Conservation (phyloP, 1,140 invertebrate species). For the Diorhabda elongata region DNA sequence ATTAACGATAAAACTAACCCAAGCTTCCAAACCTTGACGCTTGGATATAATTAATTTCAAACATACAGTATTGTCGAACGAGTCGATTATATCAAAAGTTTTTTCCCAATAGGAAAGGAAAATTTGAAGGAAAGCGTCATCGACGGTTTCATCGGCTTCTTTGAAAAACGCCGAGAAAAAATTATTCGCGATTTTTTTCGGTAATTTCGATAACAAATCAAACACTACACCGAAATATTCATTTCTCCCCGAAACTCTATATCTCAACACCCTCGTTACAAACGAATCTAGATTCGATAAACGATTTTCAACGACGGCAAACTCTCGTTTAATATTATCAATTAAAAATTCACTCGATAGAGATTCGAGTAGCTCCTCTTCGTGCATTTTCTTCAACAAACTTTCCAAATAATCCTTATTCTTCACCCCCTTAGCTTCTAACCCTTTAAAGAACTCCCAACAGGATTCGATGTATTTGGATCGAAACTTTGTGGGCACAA, state of each 20-base stretch:
- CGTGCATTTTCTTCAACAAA: neutral
- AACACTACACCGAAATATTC: constrained; percentile 7
- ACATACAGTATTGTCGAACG: constrained; percentile 4
- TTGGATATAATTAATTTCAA: constrained; percentile 1
- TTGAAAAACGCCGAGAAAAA: constrained; percentile 4
- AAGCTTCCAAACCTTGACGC: neutral
- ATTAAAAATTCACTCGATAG: neutral
- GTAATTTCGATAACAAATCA: neutral
- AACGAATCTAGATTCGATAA: neutral
- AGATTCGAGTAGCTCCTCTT: neutral
- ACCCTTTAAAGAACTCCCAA: constrained; percentile 16
- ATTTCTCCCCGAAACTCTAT: neutral
- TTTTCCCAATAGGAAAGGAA: constrained; percentile 6
- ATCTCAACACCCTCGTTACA: neutral
- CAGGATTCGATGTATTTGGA: constrained; percentile 9
- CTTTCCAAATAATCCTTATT: neutral
- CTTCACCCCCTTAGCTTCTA: neutral
- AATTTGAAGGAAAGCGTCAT: neutral
- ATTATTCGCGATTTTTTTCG: neutral
- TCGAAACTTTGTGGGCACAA: constrained; percentile 17
- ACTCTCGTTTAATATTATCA: constrained; percentile 5
- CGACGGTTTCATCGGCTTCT: too few relatives aligned
- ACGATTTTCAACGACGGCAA: neutral
- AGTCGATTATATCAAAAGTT: neutral
- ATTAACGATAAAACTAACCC: neutral